phyloP scores from a whole-genome alignment of 2,113 vertebrate species.

The Catharus bicknelli region DNA sequence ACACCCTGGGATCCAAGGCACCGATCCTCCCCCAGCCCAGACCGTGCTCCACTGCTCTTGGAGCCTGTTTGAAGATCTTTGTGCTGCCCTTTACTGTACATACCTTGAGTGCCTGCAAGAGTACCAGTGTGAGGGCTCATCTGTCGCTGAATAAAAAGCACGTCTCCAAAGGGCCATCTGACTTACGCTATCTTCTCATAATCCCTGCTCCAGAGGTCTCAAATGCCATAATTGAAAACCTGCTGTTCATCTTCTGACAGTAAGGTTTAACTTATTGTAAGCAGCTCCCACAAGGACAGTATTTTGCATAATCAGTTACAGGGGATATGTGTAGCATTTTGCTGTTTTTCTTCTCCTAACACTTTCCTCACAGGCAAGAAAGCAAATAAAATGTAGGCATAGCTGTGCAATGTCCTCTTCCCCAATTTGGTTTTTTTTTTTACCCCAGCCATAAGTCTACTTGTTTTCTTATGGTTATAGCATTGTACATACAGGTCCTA shows the following conservation, averaged over 20 bases:
- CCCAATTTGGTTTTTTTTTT: neutral
- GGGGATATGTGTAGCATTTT: neutral
- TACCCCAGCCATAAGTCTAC: neutral
- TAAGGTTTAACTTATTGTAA: neutral
- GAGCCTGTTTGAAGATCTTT: neutral
- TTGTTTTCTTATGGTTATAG: neutral
- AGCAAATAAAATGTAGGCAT: neutral
- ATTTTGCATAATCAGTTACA: constrained; percentile 23
- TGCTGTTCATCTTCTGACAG: constrained; percentile 13
- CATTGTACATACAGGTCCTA: neutral
- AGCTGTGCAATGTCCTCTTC: neutral
- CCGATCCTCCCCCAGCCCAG: neutral
- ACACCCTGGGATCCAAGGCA: neutral
- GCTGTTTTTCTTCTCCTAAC: constrained; percentile 8
- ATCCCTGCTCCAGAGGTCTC: neutral
- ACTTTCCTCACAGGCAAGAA: neutral
- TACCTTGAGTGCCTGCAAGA: neutral
- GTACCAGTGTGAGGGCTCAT: neutral
- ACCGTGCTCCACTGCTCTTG: neutral
- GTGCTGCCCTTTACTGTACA: constrained; percentile 7
- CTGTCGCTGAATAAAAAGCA: neutral
- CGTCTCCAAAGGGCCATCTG: neutral
- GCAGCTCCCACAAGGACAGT: constrained; percentile 2
- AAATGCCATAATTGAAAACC: constrained; percentile 39
- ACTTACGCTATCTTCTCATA: neutral